Percentiles rank a stretch among this genome's conserved stretches.
phyloP scores from a whole-genome alignment of 1,140 invertebrate species.

The Camponotus vicinus region DNA sequence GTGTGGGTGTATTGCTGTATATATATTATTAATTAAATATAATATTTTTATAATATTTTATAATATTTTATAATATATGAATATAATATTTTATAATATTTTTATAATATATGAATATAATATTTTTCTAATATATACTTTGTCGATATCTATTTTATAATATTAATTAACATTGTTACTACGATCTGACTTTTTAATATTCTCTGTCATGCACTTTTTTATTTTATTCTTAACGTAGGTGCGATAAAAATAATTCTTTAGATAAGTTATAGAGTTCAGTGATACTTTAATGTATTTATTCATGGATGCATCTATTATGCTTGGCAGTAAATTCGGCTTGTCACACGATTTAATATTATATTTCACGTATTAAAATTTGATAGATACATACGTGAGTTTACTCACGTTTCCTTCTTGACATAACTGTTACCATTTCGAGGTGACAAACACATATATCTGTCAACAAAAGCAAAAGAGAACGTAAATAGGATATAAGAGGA shows the following conservation, averaged over 20 bases:
- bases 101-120: no score
- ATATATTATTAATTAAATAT: no score
- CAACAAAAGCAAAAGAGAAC: neutral
- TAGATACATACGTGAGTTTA: neutral
- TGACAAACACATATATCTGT: neutral
- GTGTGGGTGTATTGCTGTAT: no score
- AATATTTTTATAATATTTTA: no score
- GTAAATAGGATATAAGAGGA: neutral
- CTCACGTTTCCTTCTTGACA: neutral
- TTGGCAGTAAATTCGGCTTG: neutral
- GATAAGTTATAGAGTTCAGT: neutral
- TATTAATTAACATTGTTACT: conserved; percentile 14
- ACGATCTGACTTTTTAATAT: neutral
- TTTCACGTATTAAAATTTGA: conserved; percentile 20
- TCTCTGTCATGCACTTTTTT: neutral
- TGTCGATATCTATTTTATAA: neutral
- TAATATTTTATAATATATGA: no score
- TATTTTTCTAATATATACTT: no score
- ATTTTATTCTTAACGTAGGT: neutral
- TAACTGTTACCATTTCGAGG: neutral
- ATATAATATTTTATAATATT: no score
- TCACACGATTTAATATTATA: neutral
- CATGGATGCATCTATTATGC: neutral
- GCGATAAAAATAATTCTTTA: neutral
- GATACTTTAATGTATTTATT: neutral